A percentile compares a stretch with the other conserved stretches of the same genome.
phyloP scores from a whole-genome alignment of 2,797 vertebrate species.

The Emydoidea blandingii region DNA sequence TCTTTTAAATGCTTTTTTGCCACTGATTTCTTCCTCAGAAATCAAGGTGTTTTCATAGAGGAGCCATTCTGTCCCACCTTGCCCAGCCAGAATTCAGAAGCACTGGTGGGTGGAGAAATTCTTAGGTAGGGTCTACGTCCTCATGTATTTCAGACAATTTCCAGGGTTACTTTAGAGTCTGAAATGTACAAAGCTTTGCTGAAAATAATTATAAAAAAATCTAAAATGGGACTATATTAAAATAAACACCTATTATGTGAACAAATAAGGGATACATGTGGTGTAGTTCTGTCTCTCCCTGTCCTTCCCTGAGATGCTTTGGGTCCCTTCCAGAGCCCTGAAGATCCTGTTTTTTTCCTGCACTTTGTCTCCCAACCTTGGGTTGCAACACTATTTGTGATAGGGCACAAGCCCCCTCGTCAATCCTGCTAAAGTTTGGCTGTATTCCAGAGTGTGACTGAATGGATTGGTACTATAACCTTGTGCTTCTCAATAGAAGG shows the following conservation, averaged over 20 bases:
- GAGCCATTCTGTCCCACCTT: neutral
- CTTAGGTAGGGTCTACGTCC: neutral
- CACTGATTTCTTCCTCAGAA: neutral
- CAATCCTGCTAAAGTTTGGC: slow-evolving; percentile 40
- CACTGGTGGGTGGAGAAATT: neutral
- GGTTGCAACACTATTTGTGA: neutral
- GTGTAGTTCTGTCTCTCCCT: neutral
- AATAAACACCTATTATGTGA: neutral
- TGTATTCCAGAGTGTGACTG: slow-evolving; percentile 39
- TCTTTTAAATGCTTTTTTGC: slow-evolving; percentile 2
- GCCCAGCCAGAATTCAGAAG: neutral
- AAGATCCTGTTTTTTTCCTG: slow-evolving; percentile 16
- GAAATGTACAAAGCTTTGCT: neutral
- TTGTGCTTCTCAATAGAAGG: slow-evolving; percentile 33
- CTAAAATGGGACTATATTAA: slow-evolving; percentile 1
- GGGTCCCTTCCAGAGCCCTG: neutral
- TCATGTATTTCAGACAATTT: neutral
- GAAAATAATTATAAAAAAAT: slow-evolving; percentile 13
- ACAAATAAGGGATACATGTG: neutral
- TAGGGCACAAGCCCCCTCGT: slow-evolving; percentile 23
- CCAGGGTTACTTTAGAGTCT: neutral
- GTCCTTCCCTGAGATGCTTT: neutral
- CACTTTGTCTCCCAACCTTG: neutral
- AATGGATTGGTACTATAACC: slow-evolving; percentile 9
- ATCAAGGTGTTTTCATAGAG: neutral